Evolutionary conservation across 1,140 invertebrate species (phyloP).

Genomic region (Planococcus citri): DNA sequence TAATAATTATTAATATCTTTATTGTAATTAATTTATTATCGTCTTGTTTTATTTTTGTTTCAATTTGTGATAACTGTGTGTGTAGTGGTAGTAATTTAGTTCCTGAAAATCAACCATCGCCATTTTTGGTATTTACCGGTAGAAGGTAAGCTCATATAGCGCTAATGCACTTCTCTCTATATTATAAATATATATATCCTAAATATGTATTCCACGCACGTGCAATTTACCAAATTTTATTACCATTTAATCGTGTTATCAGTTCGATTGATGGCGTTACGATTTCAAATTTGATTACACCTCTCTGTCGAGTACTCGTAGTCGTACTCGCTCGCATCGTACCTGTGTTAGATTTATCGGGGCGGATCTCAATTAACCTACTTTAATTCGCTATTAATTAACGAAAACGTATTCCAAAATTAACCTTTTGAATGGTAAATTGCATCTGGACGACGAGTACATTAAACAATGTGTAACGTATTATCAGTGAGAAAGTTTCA

Average conservation of each 20-base stretch:
- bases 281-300: too few relatives aligned
- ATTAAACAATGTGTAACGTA: too few relatives aligned
- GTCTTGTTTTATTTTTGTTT: not conserved
- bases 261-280: too few relatives aligned
- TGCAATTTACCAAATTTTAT: too few relatives aligned
- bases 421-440: not conserved
- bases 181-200: too few relatives aligned
- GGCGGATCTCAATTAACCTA: constrained; percentile 6
- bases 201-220: too few relatives aligned
- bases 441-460: too few relatives aligned
- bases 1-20: not conserved
- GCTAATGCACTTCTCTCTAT: too few relatives aligned
- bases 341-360: constrained; percentile 2
- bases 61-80: constrained; percentile 12
- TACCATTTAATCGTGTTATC: too few relatives aligned
- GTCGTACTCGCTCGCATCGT: too few relatives aligned
- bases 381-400: not conserved
- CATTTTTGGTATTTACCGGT: constrained; percentile 20
- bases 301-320: too few relatives aligned
- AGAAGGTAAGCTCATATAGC: constrained; percentile 9
- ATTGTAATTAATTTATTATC: constrained; percentile 10
- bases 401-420: not conserved
- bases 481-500: not conserved
- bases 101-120: constrained; percentile 16
- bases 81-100: constrained; percentile 17